Conservation (phyloP, 2,113 vertebrate genomes). For the Casuarius casuarius region DNA sequence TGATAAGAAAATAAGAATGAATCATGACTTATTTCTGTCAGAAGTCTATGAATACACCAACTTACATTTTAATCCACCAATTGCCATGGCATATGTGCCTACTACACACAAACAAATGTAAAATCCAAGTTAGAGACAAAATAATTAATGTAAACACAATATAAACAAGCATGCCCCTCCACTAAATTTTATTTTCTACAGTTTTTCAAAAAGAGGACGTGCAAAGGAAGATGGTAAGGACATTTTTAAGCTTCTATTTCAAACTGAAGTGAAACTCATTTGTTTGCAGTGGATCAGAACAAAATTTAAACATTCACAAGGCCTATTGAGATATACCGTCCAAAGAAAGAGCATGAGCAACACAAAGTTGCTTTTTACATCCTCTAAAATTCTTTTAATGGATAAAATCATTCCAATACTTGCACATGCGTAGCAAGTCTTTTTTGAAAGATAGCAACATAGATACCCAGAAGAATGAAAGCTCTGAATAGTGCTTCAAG, state of each 20-base stretch:
- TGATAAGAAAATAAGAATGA: neutral
- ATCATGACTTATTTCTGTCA: neutral
- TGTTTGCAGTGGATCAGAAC: neutral
- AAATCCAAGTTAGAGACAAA: neutral
- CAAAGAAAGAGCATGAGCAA: neutral
- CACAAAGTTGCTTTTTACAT: neutral
- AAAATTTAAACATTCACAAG: neutral
- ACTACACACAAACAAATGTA: neutral
- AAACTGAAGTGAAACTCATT: neutral
- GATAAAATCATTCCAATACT: neutral
- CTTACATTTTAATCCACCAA: neutral
- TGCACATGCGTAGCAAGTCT: neutral
- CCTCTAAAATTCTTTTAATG: neutral
- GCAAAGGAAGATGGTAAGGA: neutral
- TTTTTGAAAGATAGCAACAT: fast-evolving
- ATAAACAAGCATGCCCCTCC: neutral
- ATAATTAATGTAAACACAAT: neutral
- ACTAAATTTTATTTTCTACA: neutral
- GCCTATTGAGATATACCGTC: neutral
- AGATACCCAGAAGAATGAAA: neutral
- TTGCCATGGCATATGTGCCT: neutral
- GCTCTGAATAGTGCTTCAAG: neutral
- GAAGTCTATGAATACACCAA: neutral
- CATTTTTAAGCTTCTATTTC: neutral
- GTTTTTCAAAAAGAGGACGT: neutral